Evolutionary conservation across 2,797 vertebrate species (phyloP).

Genomic region (Oryzias dopingdopingensis): DNA sequence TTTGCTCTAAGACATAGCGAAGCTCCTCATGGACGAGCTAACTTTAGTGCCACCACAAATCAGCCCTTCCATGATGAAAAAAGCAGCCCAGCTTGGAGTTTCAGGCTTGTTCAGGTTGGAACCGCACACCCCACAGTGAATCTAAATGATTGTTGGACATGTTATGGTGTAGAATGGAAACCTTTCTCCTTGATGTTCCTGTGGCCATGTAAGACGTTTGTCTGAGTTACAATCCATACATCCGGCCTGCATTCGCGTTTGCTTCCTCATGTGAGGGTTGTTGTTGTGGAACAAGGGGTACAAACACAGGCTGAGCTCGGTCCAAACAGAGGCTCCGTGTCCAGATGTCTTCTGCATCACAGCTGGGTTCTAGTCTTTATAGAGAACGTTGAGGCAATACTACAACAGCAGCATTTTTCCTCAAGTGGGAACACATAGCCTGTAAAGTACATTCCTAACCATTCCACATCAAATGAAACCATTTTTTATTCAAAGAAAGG

Average conservation of each 20-base stretch:
- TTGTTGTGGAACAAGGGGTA: conserved; percentile 57
- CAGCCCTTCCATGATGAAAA: conserved; percentile 44
- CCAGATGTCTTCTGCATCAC: conserved; percentile 75
- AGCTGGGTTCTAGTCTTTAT: conserved; percentile 30
- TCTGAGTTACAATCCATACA: not conserved
- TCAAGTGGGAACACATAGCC: conserved; percentile 28
- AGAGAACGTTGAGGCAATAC: conserved; percentile 30
- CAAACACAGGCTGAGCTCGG: conserved; percentile 42
- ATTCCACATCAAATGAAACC: conserved; percentile 11
- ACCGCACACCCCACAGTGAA: conserved; percentile 17
- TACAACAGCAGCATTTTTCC: conserved; percentile 22
- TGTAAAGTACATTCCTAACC: conserved; percentile 35
- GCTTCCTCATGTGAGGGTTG: conserved; percentile 22
- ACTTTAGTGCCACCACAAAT: conserved; percentile 61
- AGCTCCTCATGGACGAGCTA: conserved; percentile 48
- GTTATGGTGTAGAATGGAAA: conserved; percentile 26
- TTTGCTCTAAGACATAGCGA: conserved; percentile 47
- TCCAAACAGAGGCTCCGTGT: conserved; percentile 29
- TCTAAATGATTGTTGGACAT: not conserved
- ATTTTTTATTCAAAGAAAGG: too few relatives aligned
- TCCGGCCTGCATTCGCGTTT: not conserved
- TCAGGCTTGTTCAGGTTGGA: conserved; percentile 22
- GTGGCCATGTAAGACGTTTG: not conserved
- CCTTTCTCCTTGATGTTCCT: conserved; percentile 19
- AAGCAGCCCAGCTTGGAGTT: conserved; percentile 22